Evolutionary conservation across 2,888 invertebrate species (phyloP).

Genomic region (Rotaria sp.): DNA sequence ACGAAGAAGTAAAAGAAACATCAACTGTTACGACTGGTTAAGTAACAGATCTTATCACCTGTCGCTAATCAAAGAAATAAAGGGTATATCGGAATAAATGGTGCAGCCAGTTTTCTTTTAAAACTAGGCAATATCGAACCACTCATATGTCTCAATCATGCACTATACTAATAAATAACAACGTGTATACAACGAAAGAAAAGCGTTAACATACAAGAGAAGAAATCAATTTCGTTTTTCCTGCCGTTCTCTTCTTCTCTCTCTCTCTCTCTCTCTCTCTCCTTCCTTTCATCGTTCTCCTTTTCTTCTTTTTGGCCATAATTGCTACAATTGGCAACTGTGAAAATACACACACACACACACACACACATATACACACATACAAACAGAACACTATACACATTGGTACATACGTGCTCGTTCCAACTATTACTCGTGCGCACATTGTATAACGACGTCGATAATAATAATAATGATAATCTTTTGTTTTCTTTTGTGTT

Average conservation of each 20-base stretch:
- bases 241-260: background rate
- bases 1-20: background rate
- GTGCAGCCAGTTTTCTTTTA: background rate
- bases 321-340: constrained; percentile 31
- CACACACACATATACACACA: background rate
- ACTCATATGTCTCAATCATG: background rate
- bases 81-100: background rate
- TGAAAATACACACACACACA: constrained; percentile 21
- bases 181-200: background rate
- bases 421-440: background rate
- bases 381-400: background rate
- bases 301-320: background rate
- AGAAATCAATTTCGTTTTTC: constrained; percentile 25
- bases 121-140: background rate
- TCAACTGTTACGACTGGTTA: background rate
- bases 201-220: background rate
- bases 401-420: background rate
- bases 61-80: background rate
- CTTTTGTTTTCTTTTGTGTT: background rate
- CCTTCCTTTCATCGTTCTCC: background rate
- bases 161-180: background rate
- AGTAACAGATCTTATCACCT: constrained; percentile 24
- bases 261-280: background rate
- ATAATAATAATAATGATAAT: constrained; percentile 13
- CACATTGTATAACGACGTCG: background rate